Percentiles rank a stretch among this genome's conserved stretches.
Evolutionary conservation across 53 echinoderm and acorn worm species (phyloP).

Genomic region (Pentamera pediparva): DNA sequence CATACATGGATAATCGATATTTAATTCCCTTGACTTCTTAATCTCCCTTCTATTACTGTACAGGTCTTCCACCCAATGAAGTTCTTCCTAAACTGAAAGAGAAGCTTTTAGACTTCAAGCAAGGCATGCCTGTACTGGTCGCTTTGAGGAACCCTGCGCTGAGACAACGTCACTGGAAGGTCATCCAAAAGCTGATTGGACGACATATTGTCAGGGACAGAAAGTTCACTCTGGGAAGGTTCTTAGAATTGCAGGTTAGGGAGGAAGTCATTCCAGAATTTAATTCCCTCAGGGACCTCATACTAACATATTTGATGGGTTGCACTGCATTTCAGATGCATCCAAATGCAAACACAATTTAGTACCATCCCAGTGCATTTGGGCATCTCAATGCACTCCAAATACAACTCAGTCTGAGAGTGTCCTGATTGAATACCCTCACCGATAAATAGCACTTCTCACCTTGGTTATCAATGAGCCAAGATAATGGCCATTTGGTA

Average conservation of each 20-base stretch:
- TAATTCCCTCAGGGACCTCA: neutral
- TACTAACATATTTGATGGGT: neutral
- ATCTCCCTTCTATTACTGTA: neutral
- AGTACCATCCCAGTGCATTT: too few species aligned
- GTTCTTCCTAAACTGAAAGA: conserved; percentile 92
- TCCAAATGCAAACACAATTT: neutral
- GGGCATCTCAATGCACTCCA: neutral
- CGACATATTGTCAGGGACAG: conserved; percentile 90
- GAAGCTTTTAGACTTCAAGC: conserved; percentile 85
- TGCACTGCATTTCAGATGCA: neutral
- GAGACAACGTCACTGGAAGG: conserved; percentile 91
- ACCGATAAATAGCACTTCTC: too few species aligned
- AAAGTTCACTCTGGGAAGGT: conserved; percentile 97
- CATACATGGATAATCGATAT: too few species aligned
- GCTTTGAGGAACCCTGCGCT: conserved; percentile 92
- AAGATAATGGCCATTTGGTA: too few species aligned
- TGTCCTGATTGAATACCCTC: too few species aligned
- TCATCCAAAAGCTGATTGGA: conserved; percentile 94
- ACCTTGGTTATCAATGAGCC: too few species aligned
- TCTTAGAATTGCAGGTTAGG: conserved; percentile 79
- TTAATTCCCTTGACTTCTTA: too few species aligned
- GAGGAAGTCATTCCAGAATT: neutral
- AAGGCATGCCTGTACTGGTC: conserved; percentile 95
- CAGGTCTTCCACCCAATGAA: conserved; percentile 95
- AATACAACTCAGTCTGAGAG: too few species aligned